Conservation (phyloP, 2,797 vertebrate species). For the Spinibarbus caldwelli region DNA sequence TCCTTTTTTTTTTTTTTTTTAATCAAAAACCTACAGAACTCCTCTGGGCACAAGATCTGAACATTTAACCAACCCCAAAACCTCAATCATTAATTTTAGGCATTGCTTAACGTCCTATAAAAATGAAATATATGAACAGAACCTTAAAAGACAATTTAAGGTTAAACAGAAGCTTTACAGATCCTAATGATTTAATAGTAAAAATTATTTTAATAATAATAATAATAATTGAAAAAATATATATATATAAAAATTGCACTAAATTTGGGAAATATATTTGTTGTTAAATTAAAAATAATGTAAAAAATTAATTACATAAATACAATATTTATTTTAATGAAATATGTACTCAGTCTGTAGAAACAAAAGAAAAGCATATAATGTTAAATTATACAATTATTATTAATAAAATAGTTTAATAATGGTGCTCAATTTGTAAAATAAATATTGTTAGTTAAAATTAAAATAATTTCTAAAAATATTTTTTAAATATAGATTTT, state of each 20-base stretch:
- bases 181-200: too few species aligned
- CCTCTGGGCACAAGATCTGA: slow-evolving; percentile 7
- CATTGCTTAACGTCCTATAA: neutral
- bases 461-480: too few species aligned
- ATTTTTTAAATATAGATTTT: too few species aligned
- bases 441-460: neutral
- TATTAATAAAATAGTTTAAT: neutral
- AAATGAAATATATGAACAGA: neutral
- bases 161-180: neutral
- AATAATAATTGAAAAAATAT: too few species aligned
- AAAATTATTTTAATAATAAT: neutral
- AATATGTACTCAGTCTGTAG: neutral
- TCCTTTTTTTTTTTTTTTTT: too few species aligned
- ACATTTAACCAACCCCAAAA: slow-evolving; percentile 1
- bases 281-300: too few species aligned
- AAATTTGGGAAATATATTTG: neutral
- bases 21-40: slow-evolving; percentile 7
- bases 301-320: neutral
- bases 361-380: too few species aligned
- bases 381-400: neutral
- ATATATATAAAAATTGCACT: neutral
- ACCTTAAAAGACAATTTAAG: neutral
- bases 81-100: neutral
- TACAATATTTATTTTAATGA: neutral
- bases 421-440: neutral